Percentiles rank a stretch among this genome's conserved stretches.
Conservation (phyloP, 2,113 vertebrate species). For the Psittacus erithacus region DNA sequence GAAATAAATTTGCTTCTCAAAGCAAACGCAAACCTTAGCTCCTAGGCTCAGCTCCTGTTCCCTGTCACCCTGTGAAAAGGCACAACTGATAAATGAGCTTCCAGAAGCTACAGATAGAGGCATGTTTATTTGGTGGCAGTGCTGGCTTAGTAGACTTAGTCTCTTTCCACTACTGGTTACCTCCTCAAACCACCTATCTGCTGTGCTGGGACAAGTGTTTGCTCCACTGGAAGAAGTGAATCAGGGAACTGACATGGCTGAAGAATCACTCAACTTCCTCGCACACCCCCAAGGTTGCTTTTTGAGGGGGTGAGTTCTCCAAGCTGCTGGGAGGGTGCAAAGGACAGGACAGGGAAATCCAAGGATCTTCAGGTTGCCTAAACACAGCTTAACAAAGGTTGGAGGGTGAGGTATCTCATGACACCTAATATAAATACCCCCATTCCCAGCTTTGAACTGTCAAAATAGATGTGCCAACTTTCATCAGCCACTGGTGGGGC, state of each 20-base stretch:
- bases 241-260: neutral
- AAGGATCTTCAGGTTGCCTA: neutral
- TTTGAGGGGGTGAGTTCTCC: neutral
- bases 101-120: neutral
- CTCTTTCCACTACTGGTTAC: neutral
- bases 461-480: neutral
- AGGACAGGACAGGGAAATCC: neutral
- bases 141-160: neutral
- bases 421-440: rapidly evolving
- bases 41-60: neutral
- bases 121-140: neutral
- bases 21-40: neutral
- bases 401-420: neutral
- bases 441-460: neutral
- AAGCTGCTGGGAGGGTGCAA: neutral
- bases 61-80: neutral
- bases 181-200: neutral
- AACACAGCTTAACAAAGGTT: neutral
- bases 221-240: neutral
- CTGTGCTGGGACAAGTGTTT: neutral
- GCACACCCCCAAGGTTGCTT: neutral
- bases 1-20: neutral
- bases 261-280: neutral
- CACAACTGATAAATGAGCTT: neutral
- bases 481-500: neutral